Evolutionary conservation across 2,797 vertebrate species (phyloP), one percentile per base, ranked within the genome.

Genomic region (Coilia nasus): DNA sequence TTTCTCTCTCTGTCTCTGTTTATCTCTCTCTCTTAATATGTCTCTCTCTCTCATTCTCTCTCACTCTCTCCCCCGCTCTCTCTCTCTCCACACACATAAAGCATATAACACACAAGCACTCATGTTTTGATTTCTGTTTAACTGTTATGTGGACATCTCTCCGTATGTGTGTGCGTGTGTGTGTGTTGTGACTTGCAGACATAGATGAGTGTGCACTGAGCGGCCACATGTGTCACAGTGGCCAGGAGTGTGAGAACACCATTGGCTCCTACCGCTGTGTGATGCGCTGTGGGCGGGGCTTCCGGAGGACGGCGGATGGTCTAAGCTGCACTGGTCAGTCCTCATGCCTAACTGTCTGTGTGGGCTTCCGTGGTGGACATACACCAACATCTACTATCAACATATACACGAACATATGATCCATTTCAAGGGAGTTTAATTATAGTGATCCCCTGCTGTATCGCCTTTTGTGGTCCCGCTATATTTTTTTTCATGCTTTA

Each of bases 221-320:
- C 0, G 95, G 93, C 0, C 96, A 95, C 28, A 47, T 89, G 62
- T 99, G 98, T 90, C 96, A 90, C 0, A 85, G 90, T 0, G 96
- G 95, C 83, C 97, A 98, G 91, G 97, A 98, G 87, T 99, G 98
- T 23, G 95, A 98, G 90, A 99, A 99, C 88, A 93, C 95, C 11
- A 94, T 98, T 1, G 98, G 98, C 62, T 97, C 97, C 0, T 99
- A 97, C 90, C 95, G 92, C 14, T 99, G 98, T 25, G 91, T 97
- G 81, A 93, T 96, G 83, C 95, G 91, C 3, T 99, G 98, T 82
- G 96, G 96, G 21, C 91, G 60, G 0, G 98, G 98, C 87, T 99
- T 99, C 91, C 94, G 94, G 87, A 95, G 97, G 88, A 96, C 96
- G 0, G 87, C 93, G 0, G 97, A 98, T 46, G 97, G 97, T 41